Base-by-base conservation (phyloP, 2,888 invertebrate genomes). In the Drosophila anomalata region DNA sequence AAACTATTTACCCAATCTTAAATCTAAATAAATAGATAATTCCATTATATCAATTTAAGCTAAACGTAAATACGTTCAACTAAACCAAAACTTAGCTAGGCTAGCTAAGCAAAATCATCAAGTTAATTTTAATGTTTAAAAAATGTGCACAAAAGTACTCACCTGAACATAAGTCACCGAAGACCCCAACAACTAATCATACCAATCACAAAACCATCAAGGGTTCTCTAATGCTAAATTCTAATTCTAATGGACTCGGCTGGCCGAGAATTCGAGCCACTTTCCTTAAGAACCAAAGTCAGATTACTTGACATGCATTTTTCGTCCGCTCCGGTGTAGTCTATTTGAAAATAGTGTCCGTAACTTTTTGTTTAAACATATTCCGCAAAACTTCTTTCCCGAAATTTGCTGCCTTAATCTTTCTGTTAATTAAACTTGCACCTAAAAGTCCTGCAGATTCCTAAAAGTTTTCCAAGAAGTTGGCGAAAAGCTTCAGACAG, bases 91-190 rank as follows among this genome's bases (percentile, higher is more conserved):
- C 42, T 67, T 67, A 42, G 58, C 68, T 67, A 73, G 52, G 41
- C 46, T 50, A 68, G 68, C 70, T 71, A 72, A 60, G 72, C 33
- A 61, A 53, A 48, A 22, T 51, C 57, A 69, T 71, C 70, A 62
- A 55, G 62, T 72, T 53, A 72, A 54, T 71, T 2, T 63, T 63
- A 72, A 41, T 5, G 47, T 29, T 24, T 51, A 14, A 53, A 36
- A 42, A 53, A 52, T n/a, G 29, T 31, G 22, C 26, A 26, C 22
- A 4, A 39, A 29, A 8, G 17, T 3, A 63, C 29, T 6, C 51
- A 63, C 33, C n/a, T 12, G 9, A 26, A 33, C 51, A 69, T 42
- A 53, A 14, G 31, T 9, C 29, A 29, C 29, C 2, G 29, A 9
- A 29, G 8, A 48, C 50, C 46, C 22, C 47, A 58, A 36, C 33